Evolutionary conservation across 2,888 invertebrate genomes (phyloP).

Genomic region (Eupithecia centaureata): DNA sequence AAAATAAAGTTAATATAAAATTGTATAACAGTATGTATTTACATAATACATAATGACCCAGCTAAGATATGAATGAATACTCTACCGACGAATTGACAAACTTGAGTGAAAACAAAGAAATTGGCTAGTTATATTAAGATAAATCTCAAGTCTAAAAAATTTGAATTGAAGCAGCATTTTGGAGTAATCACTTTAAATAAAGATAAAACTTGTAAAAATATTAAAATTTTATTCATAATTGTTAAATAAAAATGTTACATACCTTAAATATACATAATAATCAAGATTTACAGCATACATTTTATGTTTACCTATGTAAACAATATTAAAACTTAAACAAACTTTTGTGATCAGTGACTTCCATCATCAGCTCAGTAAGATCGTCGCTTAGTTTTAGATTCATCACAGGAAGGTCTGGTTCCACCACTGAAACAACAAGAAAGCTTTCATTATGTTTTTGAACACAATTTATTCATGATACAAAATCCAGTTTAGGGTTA

Average conservation of each 20-base stretch:
- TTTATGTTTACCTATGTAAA: constrained; percentile 3
- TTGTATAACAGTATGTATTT: too few species aligned
- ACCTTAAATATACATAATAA: not conserved
- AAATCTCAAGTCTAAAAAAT: too few species aligned
- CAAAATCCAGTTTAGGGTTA: too few species aligned
- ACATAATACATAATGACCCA: too few species aligned
- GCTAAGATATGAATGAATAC: too few species aligned
- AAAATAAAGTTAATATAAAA: too few species aligned
- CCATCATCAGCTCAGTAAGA: constrained; percentile 62
- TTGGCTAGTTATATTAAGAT: too few species aligned
- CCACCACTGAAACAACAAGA: constrained; percentile 26
- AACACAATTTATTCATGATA: too few species aligned
- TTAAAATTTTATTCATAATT: not conserved
- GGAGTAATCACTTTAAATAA: too few species aligned
- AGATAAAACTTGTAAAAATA: not conserved
- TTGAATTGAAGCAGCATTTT: too few species aligned
- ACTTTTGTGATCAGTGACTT: constrained; percentile 49
- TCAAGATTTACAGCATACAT: not conserved
- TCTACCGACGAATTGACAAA: too few species aligned
- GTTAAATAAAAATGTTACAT: not conserved
- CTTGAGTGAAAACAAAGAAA: too few species aligned
- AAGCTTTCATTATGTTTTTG: not conserved
- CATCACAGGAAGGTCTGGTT: constrained; percentile 50
- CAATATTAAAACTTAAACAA: constrained; percentile 39
- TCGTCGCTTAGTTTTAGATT: constrained; percentile 63